Evolutionary conservation across 2,113 vertebrate species (phyloP), one percentile per base, ranked within the genome.

Genomic region (Pipa parva): DNA sequence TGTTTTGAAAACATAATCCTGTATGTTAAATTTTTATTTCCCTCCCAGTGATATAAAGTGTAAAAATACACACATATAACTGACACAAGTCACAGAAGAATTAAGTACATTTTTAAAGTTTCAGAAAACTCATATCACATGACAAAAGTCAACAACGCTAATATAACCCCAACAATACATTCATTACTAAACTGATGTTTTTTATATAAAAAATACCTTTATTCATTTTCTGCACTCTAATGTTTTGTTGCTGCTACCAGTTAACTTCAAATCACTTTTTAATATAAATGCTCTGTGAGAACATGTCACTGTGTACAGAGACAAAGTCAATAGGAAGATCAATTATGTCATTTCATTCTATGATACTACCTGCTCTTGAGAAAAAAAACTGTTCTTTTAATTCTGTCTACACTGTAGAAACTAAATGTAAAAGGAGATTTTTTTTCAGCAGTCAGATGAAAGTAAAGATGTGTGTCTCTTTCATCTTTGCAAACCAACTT

Each of bases 401-500:
- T 51, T 26, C 29, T 36, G 17, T 36, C 36, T 21, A n/a, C 25
- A 15, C 5, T 11, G 24, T 22, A 17, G 9, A 20, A 21, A 25
- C 6, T 31, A 45, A 31, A 50, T 29, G 18, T 56, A 18, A 17
- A 49, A 49, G 22, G 21, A 24, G 3, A 2, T n/a, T 39, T 18
- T 37, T 56, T 56, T 17, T n/a, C 24, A 27, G 29, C 37, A 45
- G 36, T 55, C 20, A 56, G 33, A 56, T 64, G 15, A 55, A 64
- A 54, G 50, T 29, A 11, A 56, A 29, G 18, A 45, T 65, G 26
- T 24, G 26, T 29, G 15, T 56, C n/a, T 45, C 62, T 56, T 65
- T 65, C 37, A 56, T 55, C 51, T 56, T 31, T 65, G 49, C 27
- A 56, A 65, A 65, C 13, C 63, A 29, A 45, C 36, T 56, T 65